phyloP scores from a whole-genome alignment of 2,797 vertebrate species.

The Epinephelus coioides region DNA sequence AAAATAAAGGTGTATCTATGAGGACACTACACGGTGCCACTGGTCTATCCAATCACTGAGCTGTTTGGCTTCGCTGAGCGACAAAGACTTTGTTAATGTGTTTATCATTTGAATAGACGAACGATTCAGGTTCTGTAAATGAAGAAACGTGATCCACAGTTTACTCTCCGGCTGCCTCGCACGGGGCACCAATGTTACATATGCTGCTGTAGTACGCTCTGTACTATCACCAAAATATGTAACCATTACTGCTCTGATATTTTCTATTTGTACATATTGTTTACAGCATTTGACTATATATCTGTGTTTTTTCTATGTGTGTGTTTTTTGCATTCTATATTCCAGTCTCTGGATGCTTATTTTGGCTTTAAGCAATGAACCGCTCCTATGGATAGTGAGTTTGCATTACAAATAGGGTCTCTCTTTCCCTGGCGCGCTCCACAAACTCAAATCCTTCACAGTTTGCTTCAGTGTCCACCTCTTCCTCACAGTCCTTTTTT shows the following conservation, averaged over 20 bases:
- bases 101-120: slow-evolving; percentile 33
- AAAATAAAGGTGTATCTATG: slow-evolving; percentile 58
- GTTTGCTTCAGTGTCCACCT: slow-evolving; percentile 80
- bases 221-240: slow-evolving; percentile 46
- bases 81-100: neutral
- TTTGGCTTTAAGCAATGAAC: slow-evolving; percentile 82
- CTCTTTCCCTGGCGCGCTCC: slow-evolving; percentile 46
- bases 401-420: slow-evolving; percentile 72
- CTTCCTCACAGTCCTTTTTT: slow-evolving; percentile 61
- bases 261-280: slow-evolving; percentile 58
- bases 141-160: slow-evolving; percentile 54
- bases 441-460: slow-evolving; percentile 85
- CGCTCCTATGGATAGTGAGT: slow-evolving; percentile 68
- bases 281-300: slow-evolving; percentile 55
- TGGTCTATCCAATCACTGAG: slow-evolving; percentile 36
- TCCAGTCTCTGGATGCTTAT: slow-evolving; percentile 76
- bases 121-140: slow-evolving; percentile 49
- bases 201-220: slow-evolving; percentile 31
- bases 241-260: slow-evolving; percentile 51
- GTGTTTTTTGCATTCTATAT: slow-evolving; percentile 67
- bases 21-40: slow-evolving; percentile 38
- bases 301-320: slow-evolving; percentile 34
- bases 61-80: slow-evolving; percentile 33
- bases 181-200: slow-evolving; percentile 32
- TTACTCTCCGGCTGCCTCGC: slow-evolving; percentile 32